These are phyloP conservation scores for Ceriagrion tenellum DNA, from an alignment of 2,888 invertebrate species.

Conservation along the genomic window DNA sequence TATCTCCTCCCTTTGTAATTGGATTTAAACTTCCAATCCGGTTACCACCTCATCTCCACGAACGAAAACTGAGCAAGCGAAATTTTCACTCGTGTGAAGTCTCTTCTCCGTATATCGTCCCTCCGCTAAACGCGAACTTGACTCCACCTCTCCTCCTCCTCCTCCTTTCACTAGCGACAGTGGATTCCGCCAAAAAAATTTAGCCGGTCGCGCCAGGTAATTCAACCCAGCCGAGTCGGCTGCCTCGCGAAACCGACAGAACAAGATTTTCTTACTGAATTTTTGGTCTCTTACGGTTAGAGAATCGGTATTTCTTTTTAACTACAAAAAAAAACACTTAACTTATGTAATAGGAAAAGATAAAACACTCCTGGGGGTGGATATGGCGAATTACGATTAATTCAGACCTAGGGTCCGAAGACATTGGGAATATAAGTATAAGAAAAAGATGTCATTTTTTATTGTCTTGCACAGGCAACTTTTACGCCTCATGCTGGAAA, in stretches of 20 bases:
- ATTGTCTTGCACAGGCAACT: no score
- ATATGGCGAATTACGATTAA: no score
- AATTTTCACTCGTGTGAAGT: not conserved
- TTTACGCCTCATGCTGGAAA: no score
- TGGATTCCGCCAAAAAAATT: not conserved
- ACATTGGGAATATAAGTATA: no score
- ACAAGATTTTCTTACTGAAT: not conserved
- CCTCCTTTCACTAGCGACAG: not conserved
- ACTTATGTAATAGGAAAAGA: no score
- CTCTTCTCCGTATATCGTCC: not conserved
- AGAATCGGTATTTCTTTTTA: no score
- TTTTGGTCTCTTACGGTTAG: no score
- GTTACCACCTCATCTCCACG: not conserved
- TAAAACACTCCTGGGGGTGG: no score
- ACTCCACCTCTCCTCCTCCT: not conserved
- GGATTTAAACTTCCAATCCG: conserved; percentile 7
- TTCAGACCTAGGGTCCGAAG: no score
- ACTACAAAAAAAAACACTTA: no score
- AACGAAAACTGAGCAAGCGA: not conserved
- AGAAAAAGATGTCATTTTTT: no score
- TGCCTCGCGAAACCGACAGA: not conserved
- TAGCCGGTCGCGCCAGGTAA: not conserved
- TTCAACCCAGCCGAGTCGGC: not conserved
- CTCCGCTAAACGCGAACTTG: not conserved
- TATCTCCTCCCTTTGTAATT: not conserved